phyloP scores from a whole-genome alignment of 2,888 invertebrate genomes.

The Tetragonula carbonaria region DNA sequence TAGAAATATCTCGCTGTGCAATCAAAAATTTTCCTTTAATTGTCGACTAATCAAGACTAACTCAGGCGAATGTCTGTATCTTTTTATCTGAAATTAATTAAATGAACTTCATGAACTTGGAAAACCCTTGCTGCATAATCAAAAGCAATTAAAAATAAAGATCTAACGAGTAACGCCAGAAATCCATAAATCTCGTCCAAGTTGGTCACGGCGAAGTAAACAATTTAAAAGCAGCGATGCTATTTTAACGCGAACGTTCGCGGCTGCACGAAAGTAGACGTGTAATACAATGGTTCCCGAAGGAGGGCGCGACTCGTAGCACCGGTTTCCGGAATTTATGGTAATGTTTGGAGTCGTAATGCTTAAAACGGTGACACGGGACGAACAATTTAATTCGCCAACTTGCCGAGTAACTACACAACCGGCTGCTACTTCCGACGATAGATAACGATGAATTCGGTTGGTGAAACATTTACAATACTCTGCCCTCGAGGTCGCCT shows the following conservation, averaged over 20 bases:
- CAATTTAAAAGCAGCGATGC: slow-evolving; percentile 38
- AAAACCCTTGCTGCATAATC: no score
- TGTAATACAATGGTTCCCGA: slow-evolving; percentile 43
- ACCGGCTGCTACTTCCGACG: background rate
- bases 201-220: slow-evolving; percentile 41
- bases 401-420: slow-evolving; percentile 31
- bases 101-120: no score
- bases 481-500: background rate
- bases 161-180: background rate
- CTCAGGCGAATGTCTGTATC: no score
- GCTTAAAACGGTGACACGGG: slow-evolving; percentile 53
- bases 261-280: slow-evolving; percentile 33
- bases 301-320: slow-evolving; percentile 22
- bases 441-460: slow-evolving; percentile 15
- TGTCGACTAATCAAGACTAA: no score
- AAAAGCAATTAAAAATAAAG: no score
- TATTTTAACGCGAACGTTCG: slow-evolving; percentile 31
- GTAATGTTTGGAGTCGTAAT: slow-evolving; percentile 41
- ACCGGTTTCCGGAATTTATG: slow-evolving; percentile 46
- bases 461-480: slow-evolving; percentile 14
- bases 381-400: slow-evolving; percentile 50
- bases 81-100: no score
- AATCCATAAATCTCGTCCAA: slow-evolving; percentile 19
- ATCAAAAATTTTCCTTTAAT: no score
- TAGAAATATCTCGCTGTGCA: no score